Conservation (phyloP, 1,140 invertebrate genomes). For the Cephus cinctus region DNA sequence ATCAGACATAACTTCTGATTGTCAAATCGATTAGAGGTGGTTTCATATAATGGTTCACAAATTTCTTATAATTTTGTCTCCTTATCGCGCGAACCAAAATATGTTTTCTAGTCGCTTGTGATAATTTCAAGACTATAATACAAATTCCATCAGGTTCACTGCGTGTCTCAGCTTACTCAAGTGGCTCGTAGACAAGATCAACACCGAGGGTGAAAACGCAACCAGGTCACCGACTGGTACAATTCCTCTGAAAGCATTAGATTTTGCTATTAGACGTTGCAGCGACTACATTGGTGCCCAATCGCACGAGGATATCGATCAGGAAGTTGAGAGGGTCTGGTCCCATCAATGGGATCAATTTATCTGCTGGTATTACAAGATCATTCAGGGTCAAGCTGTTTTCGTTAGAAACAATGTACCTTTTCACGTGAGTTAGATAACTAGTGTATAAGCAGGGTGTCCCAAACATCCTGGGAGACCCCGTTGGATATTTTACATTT, state of each 20-base stretch:
- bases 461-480: too few species aligned
- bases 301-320: slow-evolving; percentile 85
- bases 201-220: slow-evolving; percentile 58
- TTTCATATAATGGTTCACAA: too few species aligned
- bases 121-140: background rate
- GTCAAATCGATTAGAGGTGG: too few species aligned
- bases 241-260: slow-evolving; percentile 70
- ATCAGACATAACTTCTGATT: too few species aligned
- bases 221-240: slow-evolving; percentile 62
- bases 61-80: too few species aligned
- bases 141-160: slow-evolving; percentile 62
- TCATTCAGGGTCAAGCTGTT: slow-evolving; percentile 38
- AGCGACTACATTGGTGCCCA: slow-evolving; percentile 73
- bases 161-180: slow-evolving; percentile 82
- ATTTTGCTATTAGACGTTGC: slow-evolving; percentile 77
- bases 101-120: too few species aligned
- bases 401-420: slow-evolving; percentile 36
- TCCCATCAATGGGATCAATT: slow-evolving; percentile 86
- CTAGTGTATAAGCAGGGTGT: background rate
- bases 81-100: too few species aligned
- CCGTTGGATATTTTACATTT: background rate
- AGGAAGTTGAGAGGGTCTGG: slow-evolving; percentile 69
- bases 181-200: slow-evolving; percentile 65
- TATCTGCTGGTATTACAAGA: slow-evolving; percentile 57
- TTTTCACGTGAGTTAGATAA: slow-evolving; percentile 38